A percentile compares a stretch with the other conserved stretches of the same genome.
These are phyloP conservation scores for Polia nebulosa DNA, from an alignment of 2,888 invertebrate genomes.

Conservation along the genomic window DNA sequence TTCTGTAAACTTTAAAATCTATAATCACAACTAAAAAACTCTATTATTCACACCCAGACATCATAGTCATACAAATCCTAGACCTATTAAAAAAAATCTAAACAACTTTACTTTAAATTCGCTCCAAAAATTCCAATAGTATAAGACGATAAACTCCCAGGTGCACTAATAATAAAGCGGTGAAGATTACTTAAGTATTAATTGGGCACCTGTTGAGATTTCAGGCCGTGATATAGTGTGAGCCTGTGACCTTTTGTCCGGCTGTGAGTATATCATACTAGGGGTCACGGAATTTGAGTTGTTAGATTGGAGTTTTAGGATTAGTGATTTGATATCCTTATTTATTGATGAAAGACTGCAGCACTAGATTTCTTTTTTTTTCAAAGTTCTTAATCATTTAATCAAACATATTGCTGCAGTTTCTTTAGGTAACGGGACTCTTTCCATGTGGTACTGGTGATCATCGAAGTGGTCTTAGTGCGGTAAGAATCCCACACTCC, in stretches of 20 bases:
- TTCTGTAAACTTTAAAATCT: too few relatives aligned
- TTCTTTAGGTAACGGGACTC: too few relatives aligned
- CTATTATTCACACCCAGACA: not conserved
- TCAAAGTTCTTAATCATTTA: not conserved
- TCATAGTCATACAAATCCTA: not conserved
- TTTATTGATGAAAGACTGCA: not conserved
- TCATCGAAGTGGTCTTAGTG: too few relatives aligned
- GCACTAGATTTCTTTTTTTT: not conserved
- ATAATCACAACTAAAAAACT: not conserved
- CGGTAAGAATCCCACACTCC: too few relatives aligned
- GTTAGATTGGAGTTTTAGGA: conserved; percentile 11
- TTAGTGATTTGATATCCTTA: conserved; percentile 8
- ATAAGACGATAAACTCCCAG: conserved; percentile 22
- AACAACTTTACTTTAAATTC: conserved; percentile 6
- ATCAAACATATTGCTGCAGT: too few relatives aligned
- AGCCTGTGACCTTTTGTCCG: conserved; percentile 54
- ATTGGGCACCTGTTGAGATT: conserved; percentile 65
- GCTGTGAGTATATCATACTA: conserved; percentile 39
- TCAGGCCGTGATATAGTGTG: conserved; percentile 54
- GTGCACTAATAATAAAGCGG: conserved; percentile 31
- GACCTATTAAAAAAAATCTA: not conserved
- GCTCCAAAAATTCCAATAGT: conserved; percentile 5
- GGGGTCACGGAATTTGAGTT: conserved; percentile 26
- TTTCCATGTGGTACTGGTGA: too few relatives aligned
- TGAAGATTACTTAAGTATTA: conserved; percentile 58